These are phyloP conservation scores for Psophia crepitans DNA, from an alignment of 2,113 vertebrate species.

Conservation along the genomic window DNA sequence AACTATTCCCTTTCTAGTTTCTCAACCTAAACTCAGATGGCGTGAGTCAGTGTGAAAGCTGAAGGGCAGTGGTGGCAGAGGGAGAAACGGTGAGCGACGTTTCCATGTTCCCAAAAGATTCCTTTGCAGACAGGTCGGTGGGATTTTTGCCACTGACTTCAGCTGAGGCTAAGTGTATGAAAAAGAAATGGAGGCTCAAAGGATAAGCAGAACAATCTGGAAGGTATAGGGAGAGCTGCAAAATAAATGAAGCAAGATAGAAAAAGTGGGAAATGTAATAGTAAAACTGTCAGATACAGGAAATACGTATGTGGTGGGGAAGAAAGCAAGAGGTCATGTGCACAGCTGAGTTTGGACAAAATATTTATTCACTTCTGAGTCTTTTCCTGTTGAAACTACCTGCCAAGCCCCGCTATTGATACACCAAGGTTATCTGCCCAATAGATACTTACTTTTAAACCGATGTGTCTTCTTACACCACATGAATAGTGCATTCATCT, in stretches of 20 bases:
- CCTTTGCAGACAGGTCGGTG: background rate
- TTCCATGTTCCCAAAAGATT: background rate
- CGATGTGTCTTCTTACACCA: background rate
- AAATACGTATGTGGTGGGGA: background rate
- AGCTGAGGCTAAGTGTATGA: background rate
- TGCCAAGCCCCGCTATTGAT: background rate
- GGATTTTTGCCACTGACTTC: background rate
- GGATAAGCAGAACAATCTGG: background rate
- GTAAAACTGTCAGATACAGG: background rate
- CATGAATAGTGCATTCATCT: background rate
- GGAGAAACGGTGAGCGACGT: background rate
- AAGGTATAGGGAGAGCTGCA: background rate
- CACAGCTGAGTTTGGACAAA: background rate
- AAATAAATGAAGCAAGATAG: background rate
- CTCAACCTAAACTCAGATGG: background rate
- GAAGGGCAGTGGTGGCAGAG: background rate
- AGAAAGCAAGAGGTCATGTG: background rate
- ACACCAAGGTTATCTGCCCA: background rate
- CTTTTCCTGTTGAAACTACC: background rate
- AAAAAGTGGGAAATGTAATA: background rate
- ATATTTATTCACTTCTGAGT: background rate
- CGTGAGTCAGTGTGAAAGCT: background rate
- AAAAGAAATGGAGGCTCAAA: background rate
- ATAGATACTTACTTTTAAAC: background rate
- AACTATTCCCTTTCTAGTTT: background rate